Evolutionary conservation across 2,113 vertebrate species (phyloP), one percentile per base, ranked within the genome.

Genomic region (Kryptolebias marmoratus): DNA sequence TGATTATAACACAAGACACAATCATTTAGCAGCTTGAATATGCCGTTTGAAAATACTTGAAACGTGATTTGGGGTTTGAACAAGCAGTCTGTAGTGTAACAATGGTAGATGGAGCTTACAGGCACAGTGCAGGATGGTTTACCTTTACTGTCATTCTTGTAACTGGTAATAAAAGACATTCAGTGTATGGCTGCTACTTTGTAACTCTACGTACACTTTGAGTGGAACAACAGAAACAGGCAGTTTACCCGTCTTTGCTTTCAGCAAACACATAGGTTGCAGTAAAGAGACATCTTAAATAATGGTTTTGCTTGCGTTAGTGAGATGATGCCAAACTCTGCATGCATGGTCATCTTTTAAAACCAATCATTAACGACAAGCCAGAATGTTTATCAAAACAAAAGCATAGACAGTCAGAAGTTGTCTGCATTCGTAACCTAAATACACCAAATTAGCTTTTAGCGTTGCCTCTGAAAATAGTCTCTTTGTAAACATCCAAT

Each of bases 41-140:
- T 59, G n/a, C 12, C 28, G n/a, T 60, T 42, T 44, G 47, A 36
- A 28, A 59, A 10, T 42, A 42, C 9, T 42, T 5, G 39, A 42
- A 42, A 1, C 16, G 39, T 60, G 58, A 2, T 50, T 9, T 22
- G 49, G 8, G 6, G 45, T 32, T 18, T 39, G 32, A 39, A 39
- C 2, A 18, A n/a, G 16, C 15, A 58, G 31, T 53, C 47, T 30
- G 60, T 42, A 39, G 32, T 27, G 47, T 28, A n/a, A 58, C 39
- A 45, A 11, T 45, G 32, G 67, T 42, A 53, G 45, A 13, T 61
- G 42, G 22, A 14, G 9, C 8, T 0, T 8, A 47, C 30, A 77
- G 60, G 73, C 56, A 52, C 31, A 44, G 44, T 68, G 52, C 55
- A 67, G 42, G 28, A 28, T 47, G 4, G 27, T 57, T 68, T 57